phyloP scores from a whole-genome alignment of 2,113 vertebrate genomes.

The Clarias batrachus region DNA sequence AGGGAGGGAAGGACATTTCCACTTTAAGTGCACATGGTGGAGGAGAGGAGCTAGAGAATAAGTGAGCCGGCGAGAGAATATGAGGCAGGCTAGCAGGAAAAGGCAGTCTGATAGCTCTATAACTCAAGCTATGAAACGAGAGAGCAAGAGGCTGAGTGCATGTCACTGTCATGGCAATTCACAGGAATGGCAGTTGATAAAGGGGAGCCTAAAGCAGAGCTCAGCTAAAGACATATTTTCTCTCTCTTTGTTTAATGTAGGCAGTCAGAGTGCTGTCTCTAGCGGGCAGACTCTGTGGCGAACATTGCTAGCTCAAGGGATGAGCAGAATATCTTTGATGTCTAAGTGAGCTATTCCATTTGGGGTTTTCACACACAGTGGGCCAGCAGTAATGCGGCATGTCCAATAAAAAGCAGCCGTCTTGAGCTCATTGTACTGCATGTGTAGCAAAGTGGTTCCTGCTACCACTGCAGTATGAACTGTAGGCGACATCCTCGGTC shows the following conservation, averaged over 20 bases:
- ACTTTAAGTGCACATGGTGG: conserved; percentile 35
- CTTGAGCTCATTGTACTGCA: background rate
- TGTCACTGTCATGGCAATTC: conserved; percentile 49
- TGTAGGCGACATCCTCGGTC: background rate
- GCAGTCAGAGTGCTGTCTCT: conserved; percentile 39
- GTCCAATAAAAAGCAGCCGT: conserved; percentile 26
- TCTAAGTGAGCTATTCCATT: conserved; percentile 37
- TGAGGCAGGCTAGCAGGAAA: conserved; percentile 41
- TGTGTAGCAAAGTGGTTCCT: conserved; percentile 19
- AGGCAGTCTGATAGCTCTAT: conserved; percentile 48
- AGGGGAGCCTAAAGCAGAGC: conserved; percentile 39
- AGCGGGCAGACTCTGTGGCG: conserved; percentile 22
- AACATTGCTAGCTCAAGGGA: conserved; percentile 37
- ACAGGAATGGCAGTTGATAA: conserved; percentile 45
- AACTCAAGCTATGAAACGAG: conserved; percentile 35
- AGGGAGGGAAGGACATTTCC: conserved; percentile 31
- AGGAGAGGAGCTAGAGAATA: conserved; percentile 35
- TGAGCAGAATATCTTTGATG: conserved; percentile 36
- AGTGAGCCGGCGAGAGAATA: conserved; percentile 31
- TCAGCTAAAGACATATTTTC: conserved; percentile 52
- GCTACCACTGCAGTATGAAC: conserved; percentile 10
- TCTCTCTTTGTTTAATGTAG: conserved; percentile 45
- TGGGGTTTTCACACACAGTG: conserved; percentile 34
- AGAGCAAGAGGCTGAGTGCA: conserved; percentile 42
- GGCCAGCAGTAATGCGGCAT: conserved; percentile 23